Evolutionary conservation across 2,113 vertebrate genomes (phyloP), one percentile per base, ranked within the genome.

Genomic region (Prochilodus magdalenae): DNA sequence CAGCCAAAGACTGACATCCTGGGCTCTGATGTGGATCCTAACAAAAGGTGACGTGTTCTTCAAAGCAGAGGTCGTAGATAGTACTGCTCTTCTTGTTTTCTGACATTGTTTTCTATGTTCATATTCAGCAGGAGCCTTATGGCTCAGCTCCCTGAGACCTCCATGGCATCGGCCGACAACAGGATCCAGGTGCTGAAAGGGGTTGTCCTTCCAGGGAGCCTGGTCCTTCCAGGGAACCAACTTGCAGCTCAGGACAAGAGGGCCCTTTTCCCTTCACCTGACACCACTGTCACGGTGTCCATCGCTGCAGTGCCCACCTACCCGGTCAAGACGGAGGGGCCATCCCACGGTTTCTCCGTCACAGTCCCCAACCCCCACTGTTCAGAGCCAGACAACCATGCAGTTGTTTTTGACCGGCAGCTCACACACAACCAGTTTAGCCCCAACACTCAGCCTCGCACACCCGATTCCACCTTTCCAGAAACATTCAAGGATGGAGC

Each of bases 401-500:
- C 88, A 11, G 74, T 95, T 59, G 94, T 95, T 65, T 97, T 96
- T 0, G 97, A 98, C 81, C 93, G 96, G 44, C 96, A 93, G 83
- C 95, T 97, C 75, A 86, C 76, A 30, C 87, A 95, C 0, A 97
- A 91, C 87, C 97, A 98, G 91, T 99, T 96, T 89, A 94, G 83
- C 87, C 95, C 97, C 33, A 93, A 57, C 85, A 94, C 95, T 59
- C 98, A 99, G 86, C 90, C 96, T 70, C 93, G 97, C 33, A 99
- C 97, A 0, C 98, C 98, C 0, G 97, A 99, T 92, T 97, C 97
- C 76, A 98, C 97, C 84, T 99, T 97, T 93, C 94, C 97, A 0
- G 98, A 99, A 92, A 94, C 95, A 80, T 98, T 95, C 93, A 99
- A 99, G 93, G 97, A 98, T 75, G 92, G 95, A 5, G 93, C 96